Conservation (phyloP, 2,797 vertebrate species). For the Bovichtus variegatus region DNA sequence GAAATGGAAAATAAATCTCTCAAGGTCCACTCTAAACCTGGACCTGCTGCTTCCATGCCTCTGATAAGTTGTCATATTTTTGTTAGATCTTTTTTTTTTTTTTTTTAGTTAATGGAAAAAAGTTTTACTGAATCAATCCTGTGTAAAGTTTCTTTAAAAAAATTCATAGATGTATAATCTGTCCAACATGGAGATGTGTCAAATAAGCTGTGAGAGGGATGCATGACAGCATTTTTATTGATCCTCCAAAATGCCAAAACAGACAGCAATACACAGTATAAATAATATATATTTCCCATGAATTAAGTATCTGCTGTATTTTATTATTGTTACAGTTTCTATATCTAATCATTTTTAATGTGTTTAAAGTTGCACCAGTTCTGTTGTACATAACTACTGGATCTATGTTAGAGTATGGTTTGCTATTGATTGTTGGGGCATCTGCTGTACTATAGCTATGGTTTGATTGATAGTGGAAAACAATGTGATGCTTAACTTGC, state of each 20-base stretch:
- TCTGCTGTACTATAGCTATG: constrained; percentile 78
- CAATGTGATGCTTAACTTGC: constrained; percentile 69
- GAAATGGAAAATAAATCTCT: constrained; percentile 17
- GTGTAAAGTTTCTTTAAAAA: constrained; percentile 44
- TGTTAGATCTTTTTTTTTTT: constrained; percentile 1
- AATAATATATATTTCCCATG: constrained; percentile 78
- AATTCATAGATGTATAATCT: constrained; percentile 45
- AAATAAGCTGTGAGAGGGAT: constrained; percentile 69
- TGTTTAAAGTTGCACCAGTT: constrained; percentile 72
- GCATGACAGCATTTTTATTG: constrained; percentile 61
- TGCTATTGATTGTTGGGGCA: constrained; percentile 69
- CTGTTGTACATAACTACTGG: constrained; percentile 82
- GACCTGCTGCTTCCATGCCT: constrained; percentile 61
- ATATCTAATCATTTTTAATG: constrained; percentile 71
- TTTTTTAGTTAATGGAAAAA: constrained; percentile 36
- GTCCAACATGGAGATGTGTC: constrained; percentile 59
- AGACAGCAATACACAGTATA: constrained; percentile 71
- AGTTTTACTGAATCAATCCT: constrained; percentile 54
- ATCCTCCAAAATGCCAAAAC: constrained; percentile 78
- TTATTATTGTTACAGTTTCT: constrained; percentile 80
- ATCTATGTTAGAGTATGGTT: constrained; percentile 66
- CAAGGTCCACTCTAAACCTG: constrained; percentile 29
- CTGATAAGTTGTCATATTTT: constrained; percentile 39
- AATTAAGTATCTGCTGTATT: constrained; percentile 83
- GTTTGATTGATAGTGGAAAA: constrained; percentile 73